Base-by-base conservation (phyloP, 2,113 vertebrate genomes). In the Calonectris borealis region DNA sequence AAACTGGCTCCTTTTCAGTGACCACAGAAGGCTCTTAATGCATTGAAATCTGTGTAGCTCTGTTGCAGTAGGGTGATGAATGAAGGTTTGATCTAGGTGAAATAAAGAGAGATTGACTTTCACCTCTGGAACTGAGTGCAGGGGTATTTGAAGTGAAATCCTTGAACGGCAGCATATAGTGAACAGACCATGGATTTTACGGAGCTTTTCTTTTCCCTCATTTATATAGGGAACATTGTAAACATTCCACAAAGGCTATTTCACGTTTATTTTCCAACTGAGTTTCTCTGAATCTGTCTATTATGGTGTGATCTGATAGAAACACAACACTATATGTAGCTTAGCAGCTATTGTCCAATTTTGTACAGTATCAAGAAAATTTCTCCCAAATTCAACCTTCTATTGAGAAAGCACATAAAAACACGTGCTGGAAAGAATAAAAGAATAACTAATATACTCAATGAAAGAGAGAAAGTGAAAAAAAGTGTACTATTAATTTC, bases 61-160 rank as follows among this genome's bases (percentile, higher is more conserved):
- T 70, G 8, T 15, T 93, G 76, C 83, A 52, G 55, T 5, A 48
- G 52, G 26, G 90, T 16, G 78, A 85, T 89, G 84, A 72, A 91
- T 93, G 70, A 55, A 77, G 66, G 82, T 76, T 87, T 84, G 73
- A 77, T 85, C 54, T 87, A 60, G 36, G 61, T 79, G 78, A 93
- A 86, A 87, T 84, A 75, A 80, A 64, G 64, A 91, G 76, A 88
- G 78, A 62, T 90, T 90, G 88, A 42, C 85, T 90, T 96, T 95
- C 77, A 89, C 66, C 81, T 91, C 91, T 94, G 86, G 44, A 85
- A 62, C 57, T 26, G 49, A 77, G 51, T 60, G 60, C 42, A 18
- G n/a, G 18, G 34, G 26, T 70, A 52, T 83, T 95, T 90, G 65
- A 86, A 93, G 76, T 77, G 27, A 79, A 92, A 88, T 76, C 55